phyloP scores from a whole-genome alignment of 2,888 invertebrate species.

The Catotricha subobsoleta region DNA sequence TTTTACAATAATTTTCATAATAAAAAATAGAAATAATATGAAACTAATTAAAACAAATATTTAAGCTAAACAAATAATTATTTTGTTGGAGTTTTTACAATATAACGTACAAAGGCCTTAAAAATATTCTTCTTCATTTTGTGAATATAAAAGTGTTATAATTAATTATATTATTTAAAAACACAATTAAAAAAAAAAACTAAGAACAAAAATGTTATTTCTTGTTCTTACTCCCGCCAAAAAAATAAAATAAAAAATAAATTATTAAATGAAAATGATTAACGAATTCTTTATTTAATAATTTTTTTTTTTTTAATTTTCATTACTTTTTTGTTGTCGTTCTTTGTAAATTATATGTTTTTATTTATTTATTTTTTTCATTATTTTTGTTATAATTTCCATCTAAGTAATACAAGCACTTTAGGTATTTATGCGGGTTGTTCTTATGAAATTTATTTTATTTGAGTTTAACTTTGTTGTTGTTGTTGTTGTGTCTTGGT shows the following conservation, averaged over 20 bases:
- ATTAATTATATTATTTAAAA: too few species aligned
- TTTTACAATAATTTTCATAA: not conserved
- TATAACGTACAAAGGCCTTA: conserved; percentile 9
- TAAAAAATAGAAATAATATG: not conserved
- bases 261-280: too few species aligned
- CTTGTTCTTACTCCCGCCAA: too few species aligned
- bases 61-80: not conserved
- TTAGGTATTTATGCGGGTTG: conserved; percentile 5
- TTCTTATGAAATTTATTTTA: not conserved
- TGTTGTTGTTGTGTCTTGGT: not conserved
- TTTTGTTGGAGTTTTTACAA: too few species aligned
- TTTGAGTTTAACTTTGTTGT: not conserved
- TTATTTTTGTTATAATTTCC: conserved; percentile 3
- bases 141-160: too few species aligned
- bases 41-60: not conserved
- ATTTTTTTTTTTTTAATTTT: conserved; percentile 10
- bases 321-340: conserved; percentile 6
- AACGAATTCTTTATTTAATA: too few species aligned
- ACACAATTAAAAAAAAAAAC: too few species aligned
- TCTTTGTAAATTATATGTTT: conserved; percentile 3
- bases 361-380: conserved; percentile 8
- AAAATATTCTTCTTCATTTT: too few species aligned
- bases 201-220: too few species aligned
- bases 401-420: conserved; percentile 1
- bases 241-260: too few species aligned